These are phyloP conservation scores for Endomychus coccineus DNA, from an alignment of 2,888 invertebrate species.

Conservation along the genomic window DNA sequence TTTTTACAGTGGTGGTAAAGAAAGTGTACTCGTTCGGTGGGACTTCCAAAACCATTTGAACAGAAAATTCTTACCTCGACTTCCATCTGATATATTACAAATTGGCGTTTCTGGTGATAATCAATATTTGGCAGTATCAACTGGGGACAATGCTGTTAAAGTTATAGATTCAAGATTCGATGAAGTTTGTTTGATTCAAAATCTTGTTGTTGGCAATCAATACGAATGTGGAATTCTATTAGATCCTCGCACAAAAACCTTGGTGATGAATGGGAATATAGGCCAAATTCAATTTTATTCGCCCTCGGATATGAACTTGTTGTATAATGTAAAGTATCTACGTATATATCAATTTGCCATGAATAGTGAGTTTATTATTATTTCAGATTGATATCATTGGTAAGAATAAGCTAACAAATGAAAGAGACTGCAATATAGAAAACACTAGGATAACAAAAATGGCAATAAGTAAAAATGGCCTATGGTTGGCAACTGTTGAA, in stretches of 20 bases:
- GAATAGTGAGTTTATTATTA: slow-evolving; percentile 8
- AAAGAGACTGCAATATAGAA: slow-evolving; percentile 50
- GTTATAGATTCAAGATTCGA: slow-evolving; percentile 49
- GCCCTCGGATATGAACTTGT: slow-evolving; percentile 53
- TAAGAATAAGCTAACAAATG: slow-evolving; percentile 61
- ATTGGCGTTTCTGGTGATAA: slow-evolving; percentile 55
- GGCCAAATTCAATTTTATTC: slow-evolving; percentile 73
- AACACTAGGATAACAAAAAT: slow-evolving; percentile 60
- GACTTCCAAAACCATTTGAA: slow-evolving; percentile 36
- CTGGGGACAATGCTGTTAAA: slow-evolving; percentile 61
- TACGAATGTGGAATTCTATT: slow-evolving; percentile 51
- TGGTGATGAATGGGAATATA: slow-evolving; percentile 64
- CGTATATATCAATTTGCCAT: no score
- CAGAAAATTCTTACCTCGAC: slow-evolving; percentile 59
- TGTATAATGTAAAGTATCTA: slow-evolving; percentile 71
- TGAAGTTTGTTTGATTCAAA: slow-evolving; percentile 55
- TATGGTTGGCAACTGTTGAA: slow-evolving; percentile 70
- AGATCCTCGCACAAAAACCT: slow-evolving; percentile 57
- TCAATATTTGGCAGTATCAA: slow-evolving; percentile 56
- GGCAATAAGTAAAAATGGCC: slow-evolving; percentile 57
- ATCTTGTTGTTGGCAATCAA: slow-evolving; percentile 56
- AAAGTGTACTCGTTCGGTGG: slow-evolving; percentile 75
- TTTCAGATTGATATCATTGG: slow-evolving; percentile 62
- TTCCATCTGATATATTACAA: slow-evolving; percentile 59
- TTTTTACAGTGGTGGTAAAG: slow-evolving; percentile 70